These are phyloP conservation scores for Ophioninae sp. DNA, from an alignment of 2,888 invertebrate species.

Conservation along the genomic window DNA sequence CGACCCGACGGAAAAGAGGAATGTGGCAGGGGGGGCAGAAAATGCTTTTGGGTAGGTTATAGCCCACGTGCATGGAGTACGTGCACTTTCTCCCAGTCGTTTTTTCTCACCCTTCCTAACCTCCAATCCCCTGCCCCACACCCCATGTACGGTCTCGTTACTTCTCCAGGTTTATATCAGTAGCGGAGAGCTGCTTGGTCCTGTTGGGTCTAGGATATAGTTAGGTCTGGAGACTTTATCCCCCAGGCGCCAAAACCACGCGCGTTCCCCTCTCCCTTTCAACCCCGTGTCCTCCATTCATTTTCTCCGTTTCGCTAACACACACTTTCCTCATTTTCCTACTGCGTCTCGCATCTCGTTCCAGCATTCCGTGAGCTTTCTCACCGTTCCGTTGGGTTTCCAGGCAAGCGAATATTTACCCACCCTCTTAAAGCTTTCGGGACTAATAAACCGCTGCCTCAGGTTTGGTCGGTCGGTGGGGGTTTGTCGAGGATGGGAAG, in stretches of 20 bases:
- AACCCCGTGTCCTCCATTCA: slow-evolving; percentile 7
- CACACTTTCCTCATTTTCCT: slow-evolving; percentile 44
- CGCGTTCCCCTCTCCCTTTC: slow-evolving; percentile 21
- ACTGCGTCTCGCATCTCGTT: slow-evolving; percentile 51
- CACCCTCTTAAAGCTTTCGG: slow-evolving; percentile 70
- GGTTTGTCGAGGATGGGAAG: slow-evolving; percentile 9
- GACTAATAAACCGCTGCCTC: slow-evolving; percentile 74
- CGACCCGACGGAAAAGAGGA: slow-evolving; percentile 32
- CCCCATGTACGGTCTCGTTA: slow-evolving; percentile 41
- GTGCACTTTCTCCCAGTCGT: slow-evolving; percentile 49
- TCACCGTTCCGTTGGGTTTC: slow-evolving; percentile 21
- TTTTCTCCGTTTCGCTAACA: background rate
- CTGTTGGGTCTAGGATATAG: slow-evolving; percentile 49
- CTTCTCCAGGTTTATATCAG: slow-evolving; percentile 57
- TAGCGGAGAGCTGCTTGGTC: slow-evolving; percentile 49
- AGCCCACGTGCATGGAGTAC: slow-evolving; percentile 53
- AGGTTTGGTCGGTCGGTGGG: background rate
- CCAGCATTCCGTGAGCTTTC: slow-evolving; percentile 53
- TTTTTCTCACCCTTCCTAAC: slow-evolving; percentile 5
- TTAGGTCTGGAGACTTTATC: slow-evolving; percentile 55
- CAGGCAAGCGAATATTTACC: slow-evolving; percentile 73
- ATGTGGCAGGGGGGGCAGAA: slow-evolving; percentile 35
- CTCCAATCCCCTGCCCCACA: background rate
- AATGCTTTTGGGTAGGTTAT: slow-evolving; percentile 51
- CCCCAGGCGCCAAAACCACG: slow-evolving; percentile 59